phyloP scores from a whole-genome alignment of 2,888 invertebrate species.

The Xestia rhomboidea region DNA sequence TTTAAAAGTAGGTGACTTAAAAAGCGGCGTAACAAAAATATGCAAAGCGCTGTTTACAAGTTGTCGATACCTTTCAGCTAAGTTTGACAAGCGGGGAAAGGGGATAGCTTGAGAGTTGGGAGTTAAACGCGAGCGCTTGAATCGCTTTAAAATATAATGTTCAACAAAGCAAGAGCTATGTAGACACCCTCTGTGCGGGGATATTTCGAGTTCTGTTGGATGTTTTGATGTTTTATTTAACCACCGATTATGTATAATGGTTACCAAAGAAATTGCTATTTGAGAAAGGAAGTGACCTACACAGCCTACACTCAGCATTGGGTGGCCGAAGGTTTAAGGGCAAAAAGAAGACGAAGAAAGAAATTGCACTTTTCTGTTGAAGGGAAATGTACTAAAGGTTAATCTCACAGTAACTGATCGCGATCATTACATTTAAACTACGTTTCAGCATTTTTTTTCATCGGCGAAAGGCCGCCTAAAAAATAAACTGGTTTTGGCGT shows the following conservation, averaged over 20 bases:
- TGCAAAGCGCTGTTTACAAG: slow-evolving; percentile 37
- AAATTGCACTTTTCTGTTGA: neutral
- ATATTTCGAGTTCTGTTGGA: slow-evolving; percentile 6
- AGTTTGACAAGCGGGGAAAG: slow-evolving; percentile 35
- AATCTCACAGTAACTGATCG: neutral
- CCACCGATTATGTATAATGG: neutral
- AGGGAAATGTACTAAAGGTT: neutral
- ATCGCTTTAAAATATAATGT: slow-evolving; percentile 38
- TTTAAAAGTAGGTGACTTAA: slow-evolving; percentile 23
- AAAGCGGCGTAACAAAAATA: slow-evolving; percentile 28
- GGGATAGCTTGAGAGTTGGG: slow-evolving; percentile 7
- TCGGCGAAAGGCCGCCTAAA: neutral
- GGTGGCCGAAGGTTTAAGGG: too few relatives aligned
- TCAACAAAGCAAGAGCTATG: slow-evolving; percentile 20
- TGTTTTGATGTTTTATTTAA: neutral
- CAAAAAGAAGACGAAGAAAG: neutral
- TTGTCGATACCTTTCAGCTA: slow-evolving; percentile 37
- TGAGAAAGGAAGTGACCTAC: too few relatives aligned
- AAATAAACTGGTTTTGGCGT: neutral
- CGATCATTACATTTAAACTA: neutral
- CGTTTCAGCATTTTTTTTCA: neutral
- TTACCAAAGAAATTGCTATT: neutral
- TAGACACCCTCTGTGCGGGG: slow-evolving; percentile 9
- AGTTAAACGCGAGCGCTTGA: slow-evolving; percentile 4
- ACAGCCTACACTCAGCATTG: too few relatives aligned